Percentiles rank a stretch among this genome's conserved stretches.
Conservation (phyloP, 2,888 invertebrate species). For the Epistrophella euchroma region DNA sequence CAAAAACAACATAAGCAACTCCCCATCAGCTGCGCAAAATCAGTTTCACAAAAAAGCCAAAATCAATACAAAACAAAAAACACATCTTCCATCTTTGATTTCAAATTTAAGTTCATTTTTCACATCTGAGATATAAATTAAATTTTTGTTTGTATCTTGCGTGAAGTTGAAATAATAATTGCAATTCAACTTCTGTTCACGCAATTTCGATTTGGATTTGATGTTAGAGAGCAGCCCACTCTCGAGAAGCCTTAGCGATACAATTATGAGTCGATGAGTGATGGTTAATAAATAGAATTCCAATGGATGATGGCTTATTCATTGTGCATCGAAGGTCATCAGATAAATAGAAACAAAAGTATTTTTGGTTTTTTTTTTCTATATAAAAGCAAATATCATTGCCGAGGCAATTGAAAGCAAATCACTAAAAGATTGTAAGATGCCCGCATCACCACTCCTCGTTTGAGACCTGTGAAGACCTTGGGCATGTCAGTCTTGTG, state of each 20-base stretch:
- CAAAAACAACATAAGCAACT: slow-evolving; percentile 38
- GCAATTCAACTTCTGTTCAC: slow-evolving; percentile 67
- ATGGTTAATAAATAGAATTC: slow-evolving; percentile 52
- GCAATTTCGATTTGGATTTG: slow-evolving; percentile 35
- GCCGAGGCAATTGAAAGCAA: slow-evolving; percentile 43
- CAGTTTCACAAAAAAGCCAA: slow-evolving; percentile 67
- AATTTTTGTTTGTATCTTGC: slow-evolving; percentile 2
- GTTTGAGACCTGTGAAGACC: slow-evolving; percentile 25
- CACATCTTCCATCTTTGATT: slow-evolving; percentile 16
- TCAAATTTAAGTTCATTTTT: slow-evolving; percentile 6
- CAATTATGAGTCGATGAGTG: slow-evolving; percentile 10
- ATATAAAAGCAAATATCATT: slow-evolving; percentile 17
- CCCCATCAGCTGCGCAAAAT: slow-evolving; percentile 52
- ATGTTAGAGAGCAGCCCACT: slow-evolving; percentile 38
- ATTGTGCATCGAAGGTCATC: slow-evolving; percentile 48
- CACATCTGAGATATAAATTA: neutral
- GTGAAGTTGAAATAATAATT: slow-evolving; percentile 66
- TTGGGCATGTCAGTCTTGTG: slow-evolving; percentile 60
- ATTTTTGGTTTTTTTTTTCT: neutral
- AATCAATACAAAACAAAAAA: slow-evolving; percentile 56
- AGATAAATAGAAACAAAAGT: slow-evolving; percentile 27
- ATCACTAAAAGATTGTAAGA: slow-evolving; percentile 52
- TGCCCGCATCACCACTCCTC: slow-evolving; percentile 38
- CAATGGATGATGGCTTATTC: slow-evolving; percentile 58
- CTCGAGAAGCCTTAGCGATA: slow-evolving; percentile 10